These are phyloP conservation scores for Pterocles gutturalis DNA, from an alignment of 2,113 vertebrate genomes.

Conservation along the genomic window DNA sequence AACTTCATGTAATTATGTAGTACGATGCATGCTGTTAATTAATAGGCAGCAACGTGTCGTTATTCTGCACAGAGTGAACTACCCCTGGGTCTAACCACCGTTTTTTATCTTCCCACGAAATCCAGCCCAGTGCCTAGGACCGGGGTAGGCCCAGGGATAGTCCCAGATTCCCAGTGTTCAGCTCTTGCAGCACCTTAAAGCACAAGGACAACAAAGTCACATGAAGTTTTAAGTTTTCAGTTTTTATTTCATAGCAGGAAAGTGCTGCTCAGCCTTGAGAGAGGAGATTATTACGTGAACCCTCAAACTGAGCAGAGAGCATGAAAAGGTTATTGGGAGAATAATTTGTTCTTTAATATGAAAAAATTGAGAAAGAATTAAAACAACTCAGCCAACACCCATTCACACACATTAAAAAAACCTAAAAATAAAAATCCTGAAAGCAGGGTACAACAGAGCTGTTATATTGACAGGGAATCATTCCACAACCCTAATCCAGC, in stretches of 20 bases:
- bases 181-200: background rate
- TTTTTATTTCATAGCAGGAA: background rate
- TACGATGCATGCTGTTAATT: background rate
- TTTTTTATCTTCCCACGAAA: background rate
- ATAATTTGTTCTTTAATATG: background rate
- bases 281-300: background rate
- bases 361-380: background rate
- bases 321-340: background rate
- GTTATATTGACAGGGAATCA: background rate
- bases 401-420: background rate
- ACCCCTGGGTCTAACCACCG: fast-evolving
- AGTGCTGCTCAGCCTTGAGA: fast-evolving
- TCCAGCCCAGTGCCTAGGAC: background rate
- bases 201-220: background rate
- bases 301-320: background rate
- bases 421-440: constrained; percentile 7
- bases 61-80: fast-evolving
- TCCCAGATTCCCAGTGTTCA: background rate
- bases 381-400: background rate
- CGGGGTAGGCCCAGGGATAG: background rate
- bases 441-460: background rate
- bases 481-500: background rate
- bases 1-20: background rate
- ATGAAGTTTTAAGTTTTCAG: fast-evolving
- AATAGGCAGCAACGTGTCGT: fast-evolving